Conservation (phyloP, 1,140 invertebrate species). For the Eupeodes corollae region DNA sequence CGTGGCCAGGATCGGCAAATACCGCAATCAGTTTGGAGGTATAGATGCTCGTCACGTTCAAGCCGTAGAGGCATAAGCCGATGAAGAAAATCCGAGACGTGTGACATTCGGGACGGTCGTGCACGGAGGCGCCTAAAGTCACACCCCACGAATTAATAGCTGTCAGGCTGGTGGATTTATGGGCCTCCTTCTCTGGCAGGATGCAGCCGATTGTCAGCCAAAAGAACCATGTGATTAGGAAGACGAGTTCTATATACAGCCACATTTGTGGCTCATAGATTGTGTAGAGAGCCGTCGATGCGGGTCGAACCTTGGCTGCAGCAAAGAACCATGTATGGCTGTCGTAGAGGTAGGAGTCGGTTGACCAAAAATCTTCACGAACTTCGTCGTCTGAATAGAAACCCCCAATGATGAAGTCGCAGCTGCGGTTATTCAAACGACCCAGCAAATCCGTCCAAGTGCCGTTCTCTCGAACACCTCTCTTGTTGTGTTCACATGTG, state of each 20-base stretch:
- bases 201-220: slow-evolving; percentile 38
- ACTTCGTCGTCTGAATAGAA: slow-evolving; percentile 45
- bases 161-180: slow-evolving; percentile 34
- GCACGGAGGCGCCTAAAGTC: slow-evolving; percentile 35
- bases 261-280: slow-evolving; percentile 40
- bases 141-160: slow-evolving; percentile 39
- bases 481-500: slow-evolving; percentile 43
- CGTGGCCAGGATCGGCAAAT: slow-evolving; percentile 39
- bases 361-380: slow-evolving; percentile 41
- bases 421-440: slow-evolving; percentile 31
- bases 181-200: slow-evolving; percentile 34
- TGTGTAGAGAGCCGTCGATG: slow-evolving; percentile 38
- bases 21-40: slow-evolving; percentile 43
- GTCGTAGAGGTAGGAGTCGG: slow-evolving; percentile 40
- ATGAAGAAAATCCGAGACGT: slow-evolving; percentile 41
- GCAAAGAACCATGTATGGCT: slow-evolving; percentile 43
- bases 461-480: slow-evolving; percentile 38
- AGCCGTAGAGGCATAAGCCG: slow-evolving; percentile 39
- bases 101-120: slow-evolving; percentile 36
- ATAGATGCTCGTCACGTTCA: slow-evolving; percentile 41
- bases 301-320: slow-evolving; percentile 31
- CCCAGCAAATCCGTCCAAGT: slow-evolving; percentile 40
- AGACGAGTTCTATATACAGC: slow-evolving; percentile 30
- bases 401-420: slow-evolving; percentile 41
- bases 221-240: slow-evolving; percentile 34